phyloP scores from a whole-genome alignment of 2,888 invertebrate species.

The Chrysina gloriosa region DNA sequence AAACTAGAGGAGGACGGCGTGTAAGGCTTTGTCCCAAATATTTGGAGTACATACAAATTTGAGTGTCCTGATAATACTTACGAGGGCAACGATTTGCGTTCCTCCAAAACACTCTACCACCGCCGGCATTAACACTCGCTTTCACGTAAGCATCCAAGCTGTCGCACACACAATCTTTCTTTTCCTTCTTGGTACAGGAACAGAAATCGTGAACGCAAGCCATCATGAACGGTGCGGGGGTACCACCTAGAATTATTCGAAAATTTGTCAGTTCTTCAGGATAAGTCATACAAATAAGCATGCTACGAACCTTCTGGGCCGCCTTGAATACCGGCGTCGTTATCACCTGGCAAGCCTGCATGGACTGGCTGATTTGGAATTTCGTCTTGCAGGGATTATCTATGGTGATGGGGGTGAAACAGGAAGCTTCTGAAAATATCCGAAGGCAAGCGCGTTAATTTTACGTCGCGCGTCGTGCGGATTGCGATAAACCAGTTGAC shows the following conservation, averaged over 20 bases:
- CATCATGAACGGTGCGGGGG: not conserved
- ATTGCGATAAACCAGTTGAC: not conserved
- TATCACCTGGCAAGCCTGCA: not conserved
- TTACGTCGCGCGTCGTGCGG: no score
- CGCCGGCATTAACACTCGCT: slow-evolving; percentile 14
- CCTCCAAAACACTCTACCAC: slow-evolving; percentile 2
- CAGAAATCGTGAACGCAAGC: slow-evolving; percentile 21
- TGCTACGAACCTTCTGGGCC: no score
- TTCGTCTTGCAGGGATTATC: not conserved
- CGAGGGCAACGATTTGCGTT: slow-evolving; percentile 3
- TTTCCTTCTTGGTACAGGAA: not conserved
- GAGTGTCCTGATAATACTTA: slow-evolving; percentile 2
- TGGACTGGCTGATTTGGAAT: not conserved
- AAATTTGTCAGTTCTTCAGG: not conserved
- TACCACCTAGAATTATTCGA: not conserved
- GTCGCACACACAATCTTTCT: slow-evolving; percentile 23
- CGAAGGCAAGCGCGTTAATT: no score
- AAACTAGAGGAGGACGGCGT: no score
- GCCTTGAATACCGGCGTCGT: not conserved
- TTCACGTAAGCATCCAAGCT: slow-evolving; percentile 33
- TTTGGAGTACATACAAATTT: not conserved
- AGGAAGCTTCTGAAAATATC: not conserved
- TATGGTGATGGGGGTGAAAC: not conserved
- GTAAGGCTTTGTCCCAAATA: no score
- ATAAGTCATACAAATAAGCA: no score